A percentile compares a stretch with the other conserved stretches of the same genome.
Evolutionary conservation across 2,113 vertebrate species (phyloP).

Genomic region (Gopherus evgoodei): DNA sequence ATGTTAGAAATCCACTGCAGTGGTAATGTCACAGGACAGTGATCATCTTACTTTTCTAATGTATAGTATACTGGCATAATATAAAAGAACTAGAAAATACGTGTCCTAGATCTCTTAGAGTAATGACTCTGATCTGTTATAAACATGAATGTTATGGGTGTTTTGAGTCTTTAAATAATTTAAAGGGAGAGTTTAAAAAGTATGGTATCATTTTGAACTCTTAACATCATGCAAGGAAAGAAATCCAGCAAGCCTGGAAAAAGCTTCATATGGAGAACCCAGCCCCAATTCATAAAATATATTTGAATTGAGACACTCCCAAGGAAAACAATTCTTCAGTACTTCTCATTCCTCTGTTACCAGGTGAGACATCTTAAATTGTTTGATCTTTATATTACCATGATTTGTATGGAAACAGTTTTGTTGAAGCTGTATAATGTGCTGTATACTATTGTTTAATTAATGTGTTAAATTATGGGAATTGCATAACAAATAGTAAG

Average conservation of each 20-base stretch:
- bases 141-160: slow-evolving; percentile 2
- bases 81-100: background rate
- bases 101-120: slow-evolving; percentile 4
- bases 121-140: slow-evolving; percentile 5
- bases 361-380: slow-evolving; percentile 29
- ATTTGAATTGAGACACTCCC: background rate
- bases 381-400: slow-evolving; percentile 14
- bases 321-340: slow-evolving; percentile 1
- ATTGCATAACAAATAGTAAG: slow-evolving; percentile 21
- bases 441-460: slow-evolving; percentile 52
- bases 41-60: slow-evolving; percentile 42
- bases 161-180: background rate
- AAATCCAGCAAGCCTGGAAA: background rate
- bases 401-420: slow-evolving; percentile 11
- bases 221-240: background rate
- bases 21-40: slow-evolving; percentile 8
- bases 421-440: slow-evolving; percentile 58
- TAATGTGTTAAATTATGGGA: background rate
- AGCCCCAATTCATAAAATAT: background rate
- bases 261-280: background rate
- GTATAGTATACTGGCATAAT: background rate
- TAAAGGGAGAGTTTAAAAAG: background rate
- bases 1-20: background rate
- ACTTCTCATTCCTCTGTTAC: background rate
- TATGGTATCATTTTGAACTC: background rate